A percentile compares a stretch with the other conserved stretches of the same genome.
These are phyloP conservation scores for Sinocyclocheilus anshuiensis DNA, from an alignment of 2,113 vertebrate genomes.

Conservation along the genomic window DNA sequence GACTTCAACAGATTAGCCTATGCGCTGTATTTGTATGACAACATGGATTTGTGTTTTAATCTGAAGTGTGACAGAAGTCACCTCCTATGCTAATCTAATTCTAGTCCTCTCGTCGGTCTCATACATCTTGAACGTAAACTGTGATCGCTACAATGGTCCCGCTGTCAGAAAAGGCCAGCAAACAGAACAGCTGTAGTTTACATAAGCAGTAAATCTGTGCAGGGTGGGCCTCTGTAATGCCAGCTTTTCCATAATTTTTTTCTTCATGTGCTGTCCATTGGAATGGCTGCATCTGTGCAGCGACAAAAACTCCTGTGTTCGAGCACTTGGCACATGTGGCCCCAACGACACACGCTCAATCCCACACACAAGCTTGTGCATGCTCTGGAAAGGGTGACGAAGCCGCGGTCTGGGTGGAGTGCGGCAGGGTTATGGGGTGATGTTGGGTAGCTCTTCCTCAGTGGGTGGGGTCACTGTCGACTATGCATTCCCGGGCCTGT, in stretches of 20 bases:
- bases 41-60: constrained; percentile 59
- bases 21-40: constrained; percentile 56
- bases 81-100: not conserved
- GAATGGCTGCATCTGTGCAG: constrained; percentile 56
- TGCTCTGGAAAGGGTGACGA: constrained; percentile 39
- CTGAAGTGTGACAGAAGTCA: constrained; percentile 29
- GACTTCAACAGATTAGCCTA: constrained; percentile 51
- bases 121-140: not conserved
- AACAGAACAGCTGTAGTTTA: constrained; percentile 24
- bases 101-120: constrained; percentile 1
- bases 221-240: constrained; percentile 5
- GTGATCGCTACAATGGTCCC: not conserved
- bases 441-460: constrained; percentile 32
- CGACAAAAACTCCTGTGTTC: constrained; percentile 56
- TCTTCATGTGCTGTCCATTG: constrained; percentile 37
- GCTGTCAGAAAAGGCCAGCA: not conserved
- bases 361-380: constrained; percentile 47
- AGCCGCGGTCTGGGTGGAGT: constrained; percentile 12
- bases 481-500: constrained; percentile 29
- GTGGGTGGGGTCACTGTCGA: constrained; percentile 43
- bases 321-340: constrained; percentile 54
- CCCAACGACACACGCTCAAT: constrained; percentile 53
- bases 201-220: constrained; percentile 29
- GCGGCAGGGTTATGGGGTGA: constrained; percentile 29
- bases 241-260: constrained; percentile 32